Base-by-base conservation (phyloP, 2,113 vertebrate genomes). In the Bungarus multicinctus region DNA sequence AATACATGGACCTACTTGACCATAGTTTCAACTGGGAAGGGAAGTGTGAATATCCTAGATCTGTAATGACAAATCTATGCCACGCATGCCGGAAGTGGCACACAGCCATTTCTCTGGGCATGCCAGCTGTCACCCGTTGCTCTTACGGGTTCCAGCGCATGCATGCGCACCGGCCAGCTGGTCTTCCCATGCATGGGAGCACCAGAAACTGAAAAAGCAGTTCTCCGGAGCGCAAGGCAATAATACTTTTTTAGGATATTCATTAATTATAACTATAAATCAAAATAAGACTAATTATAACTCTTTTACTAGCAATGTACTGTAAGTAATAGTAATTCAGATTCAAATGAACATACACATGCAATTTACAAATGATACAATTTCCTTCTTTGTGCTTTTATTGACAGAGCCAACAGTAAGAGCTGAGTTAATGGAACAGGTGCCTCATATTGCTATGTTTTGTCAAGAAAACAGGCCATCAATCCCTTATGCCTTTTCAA, bases 391-490 rank as follows among this genome's bases (percentile, higher is more conserved):
- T 25, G 95, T 20, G 30, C 87, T 94, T 69, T 90, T 93, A 0
- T 94, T 74, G 34, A 69, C 96, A 99, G 98, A 99, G 89, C 98
- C 98, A 92, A 98, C 98, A 5, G 98, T 99, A 92, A 97, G 98
- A 95, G 98, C 98, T 47, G 98, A 99, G 93, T 97, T 99, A 94
- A 99, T 99, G 98, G 98, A 99, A 94, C 98, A 99, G 96, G 98
- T 99, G 93, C 98, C 98, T 95, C 98, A 98, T 52, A 98, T 99
- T 74, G 98, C 98, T 85, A 98, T 99, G 97, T 99, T 99, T 97
- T 98, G 98, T 96, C 98, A 99, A 96, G 98, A 99, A 96, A 98
- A 98, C 94, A 97, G 98, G 92, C 98, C 98, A 95, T 98, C 98
- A 18, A 98, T 99, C 92, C 98, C 98, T 0, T 98, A 97, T 18